Evolutionary conservation across 2,113 vertebrate genomes (phyloP).

Genomic region (Genyomyrus donnyi): DNA sequence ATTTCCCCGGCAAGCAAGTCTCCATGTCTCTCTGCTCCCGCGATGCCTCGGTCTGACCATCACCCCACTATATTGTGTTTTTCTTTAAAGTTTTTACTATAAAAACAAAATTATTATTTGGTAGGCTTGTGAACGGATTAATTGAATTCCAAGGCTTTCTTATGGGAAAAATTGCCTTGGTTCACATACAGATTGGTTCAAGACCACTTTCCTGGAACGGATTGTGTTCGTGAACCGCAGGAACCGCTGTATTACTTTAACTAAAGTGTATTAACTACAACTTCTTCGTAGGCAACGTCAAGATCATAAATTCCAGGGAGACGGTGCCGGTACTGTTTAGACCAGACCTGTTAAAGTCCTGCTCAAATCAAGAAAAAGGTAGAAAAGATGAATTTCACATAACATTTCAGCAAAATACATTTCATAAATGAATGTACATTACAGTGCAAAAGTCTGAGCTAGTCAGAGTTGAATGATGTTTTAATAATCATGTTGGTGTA

Average conservation of each 20-base stretch:
- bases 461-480: background rate
- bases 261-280: background rate
- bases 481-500: background rate
- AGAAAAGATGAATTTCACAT: background rate
- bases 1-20: no score
- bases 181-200: no score
- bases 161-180: no score
- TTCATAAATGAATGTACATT: background rate
- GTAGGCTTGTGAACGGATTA: no score
- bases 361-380: slow-evolving; percentile 16
- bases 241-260: background rate
- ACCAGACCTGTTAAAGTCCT: slow-evolving; percentile 44
- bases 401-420: background rate
- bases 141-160: no score
- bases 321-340: slow-evolving; percentile 52
- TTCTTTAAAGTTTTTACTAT: no score
- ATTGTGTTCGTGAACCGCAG: no score
- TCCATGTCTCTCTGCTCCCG: no score
- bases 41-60: no score
- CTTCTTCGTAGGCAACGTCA: slow-evolving; percentile 59
- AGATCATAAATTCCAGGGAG: slow-evolving; percentile 82
- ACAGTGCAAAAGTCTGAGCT: background rate
- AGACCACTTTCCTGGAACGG: no score
- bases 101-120: no score
- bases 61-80: no score